phyloP scores from a whole-genome alignment of 2,888 invertebrate species.

The Cerceris rybyensis region DNA sequence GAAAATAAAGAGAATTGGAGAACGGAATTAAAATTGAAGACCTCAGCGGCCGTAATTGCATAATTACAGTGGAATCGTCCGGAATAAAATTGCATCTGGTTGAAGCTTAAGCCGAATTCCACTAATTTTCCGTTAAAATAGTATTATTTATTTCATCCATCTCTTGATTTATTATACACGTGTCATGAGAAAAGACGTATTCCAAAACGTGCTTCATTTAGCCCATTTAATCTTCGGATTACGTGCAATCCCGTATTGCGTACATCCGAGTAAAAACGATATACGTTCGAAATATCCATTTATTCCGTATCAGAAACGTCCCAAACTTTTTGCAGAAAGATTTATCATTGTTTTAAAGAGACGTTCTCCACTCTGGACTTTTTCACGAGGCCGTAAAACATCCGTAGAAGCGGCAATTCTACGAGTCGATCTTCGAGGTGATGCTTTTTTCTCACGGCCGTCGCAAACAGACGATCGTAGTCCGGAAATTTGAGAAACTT shows the following conservation, averaged over 20 bases:
- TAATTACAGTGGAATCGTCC: too few relatives aligned
- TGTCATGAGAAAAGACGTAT: too few relatives aligned
- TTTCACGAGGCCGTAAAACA: slow-evolving; percentile 24
- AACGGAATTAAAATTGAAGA: too few relatives aligned
- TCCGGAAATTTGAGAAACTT: slow-evolving; percentile 28
- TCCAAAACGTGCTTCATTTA: background rate
- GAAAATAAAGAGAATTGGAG: too few relatives aligned
- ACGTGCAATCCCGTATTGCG: background rate
- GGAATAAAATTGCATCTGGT: too few relatives aligned
- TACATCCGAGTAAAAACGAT: background rate
- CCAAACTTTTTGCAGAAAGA: background rate
- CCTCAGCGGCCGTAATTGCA: too few relatives aligned
- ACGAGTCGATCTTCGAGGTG: background rate
- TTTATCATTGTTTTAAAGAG: background rate
- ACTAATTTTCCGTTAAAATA: too few relatives aligned
- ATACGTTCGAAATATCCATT: background rate
- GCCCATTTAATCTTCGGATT: background rate
- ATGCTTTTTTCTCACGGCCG: slow-evolving; percentile 6
- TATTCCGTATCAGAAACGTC: background rate
- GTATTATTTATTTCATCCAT: too few relatives aligned
- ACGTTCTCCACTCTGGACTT: slow-evolving; percentile 11
- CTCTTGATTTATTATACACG: too few relatives aligned
- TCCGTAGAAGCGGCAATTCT: background rate
- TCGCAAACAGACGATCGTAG: slow-evolving; percentile 14
- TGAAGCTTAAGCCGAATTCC: too few relatives aligned